A percentile compares a stretch with the other conserved stretches of the same genome.
phyloP scores from a whole-genome alignment of 2,888 invertebrate species.

The Catotricha subobsoleta region DNA sequence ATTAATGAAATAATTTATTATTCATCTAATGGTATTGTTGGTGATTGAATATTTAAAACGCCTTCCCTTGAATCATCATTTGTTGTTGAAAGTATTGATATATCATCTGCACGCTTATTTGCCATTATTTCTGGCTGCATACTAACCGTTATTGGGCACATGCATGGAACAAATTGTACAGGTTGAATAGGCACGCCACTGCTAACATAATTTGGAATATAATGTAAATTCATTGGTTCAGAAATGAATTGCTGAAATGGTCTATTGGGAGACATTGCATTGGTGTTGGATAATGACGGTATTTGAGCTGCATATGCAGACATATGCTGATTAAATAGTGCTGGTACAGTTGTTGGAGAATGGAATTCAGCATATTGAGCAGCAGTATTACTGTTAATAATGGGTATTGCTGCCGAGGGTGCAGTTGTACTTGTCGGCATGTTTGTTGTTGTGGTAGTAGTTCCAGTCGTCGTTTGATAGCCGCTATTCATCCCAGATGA shows the following conservation, averaged over 20 bases:
- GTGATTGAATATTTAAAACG: too few species aligned
- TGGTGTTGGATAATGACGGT: too few species aligned
- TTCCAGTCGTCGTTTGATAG: not conserved
- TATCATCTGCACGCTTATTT: not conserved
- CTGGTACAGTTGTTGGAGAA: too few species aligned
- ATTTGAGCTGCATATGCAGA: too few species aligned
- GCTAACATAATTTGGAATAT: constrained; percentile 5
- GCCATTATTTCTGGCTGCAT: not conserved
- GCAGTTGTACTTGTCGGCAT: constrained; percentile 1
- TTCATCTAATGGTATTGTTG: too few species aligned
- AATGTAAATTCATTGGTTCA: constrained; percentile 5
- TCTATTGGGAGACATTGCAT: not conserved
- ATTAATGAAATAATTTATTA: too few species aligned
- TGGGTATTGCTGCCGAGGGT: too few species aligned
- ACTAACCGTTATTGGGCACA: constrained; percentile 13
- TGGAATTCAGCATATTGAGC: not conserved
- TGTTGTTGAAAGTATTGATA: too few species aligned
- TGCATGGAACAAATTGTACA: constrained; percentile 13
- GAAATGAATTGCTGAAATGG: constrained; percentile 4
- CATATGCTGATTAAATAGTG: too few species aligned
- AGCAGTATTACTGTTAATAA: not conserved
- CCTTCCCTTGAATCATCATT: too few species aligned
- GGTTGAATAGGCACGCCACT: constrained; percentile 7
- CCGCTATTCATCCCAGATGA: not conserved
- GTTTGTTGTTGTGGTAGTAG: not conserved